Evolutionary conservation across 2,888 invertebrate species (phyloP).

Genomic region (Poecilobothrus nobilitatus): DNA sequence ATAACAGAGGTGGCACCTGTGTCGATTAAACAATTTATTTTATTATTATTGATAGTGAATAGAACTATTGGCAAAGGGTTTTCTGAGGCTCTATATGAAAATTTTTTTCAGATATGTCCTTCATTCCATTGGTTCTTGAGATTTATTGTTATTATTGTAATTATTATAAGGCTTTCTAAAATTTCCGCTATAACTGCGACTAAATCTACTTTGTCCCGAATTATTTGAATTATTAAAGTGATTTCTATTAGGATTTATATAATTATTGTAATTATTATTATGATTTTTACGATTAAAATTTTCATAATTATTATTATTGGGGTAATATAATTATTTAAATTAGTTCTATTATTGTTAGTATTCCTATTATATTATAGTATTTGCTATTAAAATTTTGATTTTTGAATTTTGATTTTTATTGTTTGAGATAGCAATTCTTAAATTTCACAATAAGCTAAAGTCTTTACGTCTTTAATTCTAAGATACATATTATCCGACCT

Average conservation of each 20-base stretch:
- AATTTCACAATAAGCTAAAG: constrained; percentile 5
- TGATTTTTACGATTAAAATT: background rate
- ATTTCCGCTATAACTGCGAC: too few species aligned
- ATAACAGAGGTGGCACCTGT: constrained; percentile 8
- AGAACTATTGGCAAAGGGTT: constrained; percentile 10
- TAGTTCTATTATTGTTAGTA: background rate
- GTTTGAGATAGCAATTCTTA: constrained; percentile 1
- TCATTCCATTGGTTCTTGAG: background rate
- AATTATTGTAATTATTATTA: background rate
- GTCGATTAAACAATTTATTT: constrained; percentile 10
- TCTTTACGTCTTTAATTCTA: constrained; percentile 9
- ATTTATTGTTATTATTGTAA: background rate
- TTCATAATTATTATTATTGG: background rate
- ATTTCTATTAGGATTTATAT: background rate
- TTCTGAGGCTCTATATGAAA: constrained; percentile 11
- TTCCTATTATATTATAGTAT: background rate
- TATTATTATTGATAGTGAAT: constrained; percentile 11
- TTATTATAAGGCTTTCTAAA: background rate
- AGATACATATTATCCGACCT: too few species aligned
- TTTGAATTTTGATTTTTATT: too few species aligned
- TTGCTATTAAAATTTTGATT: too few species aligned
- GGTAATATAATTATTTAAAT: background rate
- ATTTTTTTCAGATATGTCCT: background rate
- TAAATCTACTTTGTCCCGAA: too few species aligned
- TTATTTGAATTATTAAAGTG: background rate